Base-by-base conservation (phyloP, 2,888 invertebrate genomes). In the Andrena hattorfiana region DNA sequence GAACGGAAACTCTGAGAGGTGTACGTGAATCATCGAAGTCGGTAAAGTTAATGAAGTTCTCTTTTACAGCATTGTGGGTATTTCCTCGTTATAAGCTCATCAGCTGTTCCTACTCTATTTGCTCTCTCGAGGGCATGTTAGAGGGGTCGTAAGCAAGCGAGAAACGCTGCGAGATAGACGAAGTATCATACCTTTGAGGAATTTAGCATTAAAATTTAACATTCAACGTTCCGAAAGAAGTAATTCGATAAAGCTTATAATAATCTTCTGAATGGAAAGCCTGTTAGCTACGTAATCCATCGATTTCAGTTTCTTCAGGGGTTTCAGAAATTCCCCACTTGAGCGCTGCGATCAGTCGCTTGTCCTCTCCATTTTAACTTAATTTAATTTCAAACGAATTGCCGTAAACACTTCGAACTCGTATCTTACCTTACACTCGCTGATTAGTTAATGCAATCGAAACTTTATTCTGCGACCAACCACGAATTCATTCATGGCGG, bases 321-420 rank as follows among this genome's bases (percentile, higher is more conserved):
- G 23, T 2, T 78, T 78, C 20, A 35, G 8, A 10, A 16, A 2
- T 42, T 28, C n/a, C 0, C 28, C 54, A 26, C 48, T 0, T 2
- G 62, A 16, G 35, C 80, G 80, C 32, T 63, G 26, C 10, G 7
- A 8, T 3, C 7, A 16, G 28, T 13, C n/a, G 26, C 48, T 42
- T 67, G 32, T 67, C 13, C 35, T 51, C 10, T 30, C 51, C 4
- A 10, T 30, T 35, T 0, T 2, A 26, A 13, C 10, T n/a, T 76
- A 60, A 66, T 76, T 51, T 51, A 54, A 68, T 49, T 56, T 32
- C 32, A 35, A 78, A 48, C 13, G 51, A 63, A 77, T 26, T 28
- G 13, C 2, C 42, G n/a, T 63, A 20, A 78, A 63, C 62, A n/a
- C 42, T 68, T 8, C 10, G 26, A 77, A 67, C 64, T 59, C 35